phyloP scores from a whole-genome alignment of 1,140 invertebrate genomes.

The Brachionus sp. region DNA sequence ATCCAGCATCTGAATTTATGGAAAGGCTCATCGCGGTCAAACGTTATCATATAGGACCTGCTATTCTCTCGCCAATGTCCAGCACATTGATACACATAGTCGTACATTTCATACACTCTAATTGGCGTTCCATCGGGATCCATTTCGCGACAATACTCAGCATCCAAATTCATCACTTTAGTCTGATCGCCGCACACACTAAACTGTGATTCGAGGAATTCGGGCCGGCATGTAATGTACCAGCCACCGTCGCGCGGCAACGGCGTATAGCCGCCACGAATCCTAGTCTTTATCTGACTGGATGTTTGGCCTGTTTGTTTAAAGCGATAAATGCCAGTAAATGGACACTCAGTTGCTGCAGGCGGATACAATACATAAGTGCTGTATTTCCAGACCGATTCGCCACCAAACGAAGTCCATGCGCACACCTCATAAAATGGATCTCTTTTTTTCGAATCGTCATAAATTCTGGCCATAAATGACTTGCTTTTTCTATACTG shows the following conservation, averaged over 20 bases:
- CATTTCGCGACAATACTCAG: conserved; percentile 36
- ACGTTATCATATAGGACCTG: conserved; percentile 42
- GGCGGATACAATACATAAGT: conserved; percentile 43
- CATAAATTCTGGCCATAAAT: conserved; percentile 39
- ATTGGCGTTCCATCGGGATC: conserved; percentile 44
- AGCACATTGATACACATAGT: conserved; percentile 46
- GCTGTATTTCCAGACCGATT: conserved; percentile 37
- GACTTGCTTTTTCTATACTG: conserved; percentile 37
- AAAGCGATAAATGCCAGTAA: conserved; percentile 44
- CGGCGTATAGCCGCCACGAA: conserved; percentile 40
- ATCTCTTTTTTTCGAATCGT: conserved; percentile 14
- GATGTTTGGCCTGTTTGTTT: conserved; percentile 25
- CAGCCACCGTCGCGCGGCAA: conserved; percentile 42
- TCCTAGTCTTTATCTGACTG: conserved; percentile 6
- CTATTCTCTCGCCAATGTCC: conserved; percentile 45
- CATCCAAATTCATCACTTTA: conserved; percentile 44
- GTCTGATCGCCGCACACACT: conserved; percentile 45
- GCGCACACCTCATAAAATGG: conserved; percentile 46
- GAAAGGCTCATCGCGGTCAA: conserved; percentile 43
- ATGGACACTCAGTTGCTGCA: conserved; percentile 46
- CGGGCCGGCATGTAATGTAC: conserved; percentile 35
- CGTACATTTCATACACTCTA: conserved; percentile 35
- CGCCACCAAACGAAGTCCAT: conserved; percentile 42
- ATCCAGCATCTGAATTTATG: conserved; percentile 45
- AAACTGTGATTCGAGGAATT: conserved; percentile 21